A percentile compares a stretch with the other conserved stretches of the same genome.
These are phyloP conservation scores for Flexamia atlantica DNA, from an alignment of 2,888 invertebrate genomes.

Conservation along the genomic window DNA sequence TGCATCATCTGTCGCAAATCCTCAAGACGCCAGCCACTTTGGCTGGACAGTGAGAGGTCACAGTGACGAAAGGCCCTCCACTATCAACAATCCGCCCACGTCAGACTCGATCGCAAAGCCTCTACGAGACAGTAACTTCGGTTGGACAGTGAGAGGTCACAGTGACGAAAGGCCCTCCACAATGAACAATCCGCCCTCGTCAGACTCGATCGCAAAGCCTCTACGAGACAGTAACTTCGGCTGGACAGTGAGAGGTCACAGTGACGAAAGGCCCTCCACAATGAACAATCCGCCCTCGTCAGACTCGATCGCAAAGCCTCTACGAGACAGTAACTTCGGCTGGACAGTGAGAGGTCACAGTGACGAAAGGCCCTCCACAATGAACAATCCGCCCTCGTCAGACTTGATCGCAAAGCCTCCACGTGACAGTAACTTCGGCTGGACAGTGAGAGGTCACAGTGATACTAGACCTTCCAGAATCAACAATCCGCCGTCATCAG, in stretches of 20 bases:
- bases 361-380: no score
- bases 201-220: no score
- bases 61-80: not conserved
- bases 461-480: no score
- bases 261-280: no score
- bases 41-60: not conserved
- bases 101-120: no score
- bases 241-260: not conserved
- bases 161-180: not conserved
- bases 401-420: no score
- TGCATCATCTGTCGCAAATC: not conserved
- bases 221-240: not conserved
- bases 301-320: no score
- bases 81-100: not conserved
- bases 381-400: not conserved
- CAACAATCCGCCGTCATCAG: not conserved
- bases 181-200: not conserved
- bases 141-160: not conserved
- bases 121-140: not conserved
- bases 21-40: not conserved
- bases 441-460: not conserved
- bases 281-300: not conserved
- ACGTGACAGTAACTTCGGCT: not conserved
- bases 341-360: not conserved
- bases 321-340: not conserved